Percentiles rank a stretch among this genome's conserved stretches.
phyloP scores from a whole-genome alignment of 2,888 invertebrate species.

The Chironomus riparius region DNA sequence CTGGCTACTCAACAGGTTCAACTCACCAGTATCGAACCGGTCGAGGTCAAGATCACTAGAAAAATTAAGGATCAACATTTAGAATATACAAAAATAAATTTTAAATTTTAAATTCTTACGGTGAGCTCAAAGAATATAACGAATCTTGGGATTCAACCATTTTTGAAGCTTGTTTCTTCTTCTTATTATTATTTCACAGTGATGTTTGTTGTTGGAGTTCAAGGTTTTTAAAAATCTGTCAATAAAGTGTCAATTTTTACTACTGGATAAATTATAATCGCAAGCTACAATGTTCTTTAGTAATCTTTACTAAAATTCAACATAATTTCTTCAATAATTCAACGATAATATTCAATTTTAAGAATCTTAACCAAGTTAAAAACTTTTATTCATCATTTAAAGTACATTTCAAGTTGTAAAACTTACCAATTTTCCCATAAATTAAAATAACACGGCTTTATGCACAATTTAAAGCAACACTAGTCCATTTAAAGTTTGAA shows the following conservation, averaged over 20 bases:
- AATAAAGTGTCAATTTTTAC: no score
- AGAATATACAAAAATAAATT: not conserved
- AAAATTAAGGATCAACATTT: not conserved
- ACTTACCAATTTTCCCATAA: not conserved
- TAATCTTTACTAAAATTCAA: no score
- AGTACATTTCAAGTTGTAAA: not conserved
- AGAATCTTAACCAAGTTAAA: not conserved
- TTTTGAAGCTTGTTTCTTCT: slow-evolving; percentile 1
- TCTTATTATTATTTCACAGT: not conserved
- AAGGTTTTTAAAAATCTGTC: not conserved
- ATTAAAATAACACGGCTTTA: not conserved
- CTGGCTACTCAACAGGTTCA: no score
- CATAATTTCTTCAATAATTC: not conserved
- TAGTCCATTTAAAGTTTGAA: not conserved
- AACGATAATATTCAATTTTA: not conserved
- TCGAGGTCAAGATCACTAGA: not conserved
- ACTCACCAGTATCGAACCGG: no score
- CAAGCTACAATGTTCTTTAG: no score
- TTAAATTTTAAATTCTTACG: not conserved
- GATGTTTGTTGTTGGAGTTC: not conserved
- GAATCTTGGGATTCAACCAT: slow-evolving; percentile 25
- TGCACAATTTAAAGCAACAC: not conserved
- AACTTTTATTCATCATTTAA: not conserved
- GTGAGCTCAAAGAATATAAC: not conserved
- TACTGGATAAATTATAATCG: no score